phyloP scores from a whole-genome alignment of 2,113 vertebrate genomes.

The Carassius carassius region DNA sequence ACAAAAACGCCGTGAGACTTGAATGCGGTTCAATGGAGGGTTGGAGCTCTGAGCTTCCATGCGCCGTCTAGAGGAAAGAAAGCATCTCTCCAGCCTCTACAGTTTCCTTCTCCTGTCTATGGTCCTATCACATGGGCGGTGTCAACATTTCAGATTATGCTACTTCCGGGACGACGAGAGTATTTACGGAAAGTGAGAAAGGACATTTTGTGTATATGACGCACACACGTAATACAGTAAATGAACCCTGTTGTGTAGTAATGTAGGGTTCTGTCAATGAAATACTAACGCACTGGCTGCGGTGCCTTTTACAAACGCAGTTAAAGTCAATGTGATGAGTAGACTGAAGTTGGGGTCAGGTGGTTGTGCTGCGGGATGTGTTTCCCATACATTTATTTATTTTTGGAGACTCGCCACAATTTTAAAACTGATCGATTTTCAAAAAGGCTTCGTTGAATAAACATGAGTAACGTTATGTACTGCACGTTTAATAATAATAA shows the following conservation, averaged over 20 bases:
- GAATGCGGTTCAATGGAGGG: background rate
- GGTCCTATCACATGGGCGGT: slow-evolving; percentile 58
- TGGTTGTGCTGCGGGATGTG: too few relatives aligned
- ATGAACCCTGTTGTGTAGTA: background rate
- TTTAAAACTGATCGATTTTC: too few relatives aligned
- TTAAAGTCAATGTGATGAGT: too few relatives aligned
- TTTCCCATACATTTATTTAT: too few relatives aligned
- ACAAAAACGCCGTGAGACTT: background rate
- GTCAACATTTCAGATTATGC: background rate
- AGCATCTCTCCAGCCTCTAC: background rate
- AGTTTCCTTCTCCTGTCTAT: background rate
- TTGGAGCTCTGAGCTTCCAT: background rate
- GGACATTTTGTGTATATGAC: background rate
- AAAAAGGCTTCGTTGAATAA: too few relatives aligned
- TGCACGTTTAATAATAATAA: too few relatives aligned
- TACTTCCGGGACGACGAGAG: slow-evolving; percentile 53
- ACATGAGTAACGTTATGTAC: too few relatives aligned
- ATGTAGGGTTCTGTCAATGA: background rate
- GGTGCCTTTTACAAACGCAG: too few relatives aligned
- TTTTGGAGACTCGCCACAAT: too few relatives aligned
- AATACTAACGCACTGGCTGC: background rate
- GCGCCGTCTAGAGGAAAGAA: background rate
- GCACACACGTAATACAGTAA: slow-evolving; percentile 39
- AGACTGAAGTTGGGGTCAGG: too few relatives aligned
- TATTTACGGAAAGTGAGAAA: slow-evolving; percentile 61